Base-by-base conservation (phyloP, 2,113 vertebrate genomes). In the Chamaetylas fuelleborni region DNA sequence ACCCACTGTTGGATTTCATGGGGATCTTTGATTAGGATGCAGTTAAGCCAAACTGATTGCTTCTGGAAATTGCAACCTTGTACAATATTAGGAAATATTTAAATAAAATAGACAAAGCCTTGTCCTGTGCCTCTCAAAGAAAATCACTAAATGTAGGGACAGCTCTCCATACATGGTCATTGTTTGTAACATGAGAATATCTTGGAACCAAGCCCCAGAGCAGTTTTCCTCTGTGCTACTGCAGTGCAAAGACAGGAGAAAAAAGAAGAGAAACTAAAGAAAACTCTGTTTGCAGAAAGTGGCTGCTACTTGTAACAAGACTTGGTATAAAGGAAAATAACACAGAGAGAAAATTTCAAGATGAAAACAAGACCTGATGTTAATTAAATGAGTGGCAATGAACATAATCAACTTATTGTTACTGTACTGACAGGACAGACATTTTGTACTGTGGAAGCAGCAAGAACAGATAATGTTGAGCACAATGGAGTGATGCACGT, bases 21-120 rank as follows among this genome's bases (percentile, higher is more conserved):
- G 40, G 51, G 20, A 34, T 50, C 23, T 86, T 84, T 83, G 51
- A 92, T 76, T 48, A 66, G 38, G 64, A 61, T 40, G 60, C 31
- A 71, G 58, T 88, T 93, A 90, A 80, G 19, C 47, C 51, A 74
- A 28, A 77, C 26, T 42, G 77, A 82, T 79, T 90, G 67, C 47
- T 92, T 88, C 82, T 78, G 81, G 76, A 91, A 95, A 90, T 78
- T 66, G 71, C 22, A 60, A 47, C 31, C 28, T 81, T 73, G 9
- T 36, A 12, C 60, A 53, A 8, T 60, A 58, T 77, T 77, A 62
- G 40, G 67, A 83, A 90, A 80, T 83, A 88, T 74, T 96, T 73
- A 61, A 83, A 83, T 62, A 81, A 74, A 43, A 56, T 33, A 54
- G 34, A 69, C 40, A 43, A 81, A 86, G 47, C 50, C 45, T 73